Percentiles rank a stretch among this genome's conserved stretches.
phyloP scores from a whole-genome alignment of 2,113 vertebrate genomes.

The Oryzias javanicus region DNA sequence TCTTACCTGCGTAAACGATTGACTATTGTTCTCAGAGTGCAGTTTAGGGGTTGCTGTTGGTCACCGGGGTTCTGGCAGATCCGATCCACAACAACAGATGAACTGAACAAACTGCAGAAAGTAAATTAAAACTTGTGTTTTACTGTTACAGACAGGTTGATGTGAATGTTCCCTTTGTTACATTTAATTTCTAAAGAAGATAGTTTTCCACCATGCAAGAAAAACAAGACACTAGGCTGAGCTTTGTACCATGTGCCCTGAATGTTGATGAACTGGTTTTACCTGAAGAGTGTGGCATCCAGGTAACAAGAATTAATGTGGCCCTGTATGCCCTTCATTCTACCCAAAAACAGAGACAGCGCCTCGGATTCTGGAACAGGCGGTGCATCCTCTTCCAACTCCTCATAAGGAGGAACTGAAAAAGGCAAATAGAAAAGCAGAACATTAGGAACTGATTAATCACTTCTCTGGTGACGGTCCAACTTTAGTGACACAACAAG shows the following conservation, averaged over 20 bases:
- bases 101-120: constrained; percentile 76
- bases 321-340: constrained; percentile 83
- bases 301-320: constrained; percentile 84
- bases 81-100: constrained; percentile 71
- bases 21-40: constrained; percentile 75
- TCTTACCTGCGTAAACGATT: constrained; percentile 79
- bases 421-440: not conserved
- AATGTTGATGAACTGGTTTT: constrained; percentile 13
- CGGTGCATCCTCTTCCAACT: constrained; percentile 51
- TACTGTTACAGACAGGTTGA: not conserved
- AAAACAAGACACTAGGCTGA: not conserved
- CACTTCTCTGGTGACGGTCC: too few relatives aligned
- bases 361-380: constrained; percentile 72
- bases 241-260: not conserved
- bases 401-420: constrained; percentile 56
- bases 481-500: too few relatives aligned
- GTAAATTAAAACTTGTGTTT: not conserved
- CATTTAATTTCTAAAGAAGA: not conserved
- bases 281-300: constrained; percentile 83
- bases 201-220: not conserved
- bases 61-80: constrained; percentile 66
- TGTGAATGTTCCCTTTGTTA: not conserved
- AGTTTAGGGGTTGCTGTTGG: constrained; percentile 53
- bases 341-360: constrained; percentile 69
- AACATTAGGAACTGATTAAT: too few relatives aligned